These are phyloP conservation scores for Pyxicephalus adspersus DNA, from an alignment of 2,113 vertebrate genomes.

Conservation along the genomic window DNA sequence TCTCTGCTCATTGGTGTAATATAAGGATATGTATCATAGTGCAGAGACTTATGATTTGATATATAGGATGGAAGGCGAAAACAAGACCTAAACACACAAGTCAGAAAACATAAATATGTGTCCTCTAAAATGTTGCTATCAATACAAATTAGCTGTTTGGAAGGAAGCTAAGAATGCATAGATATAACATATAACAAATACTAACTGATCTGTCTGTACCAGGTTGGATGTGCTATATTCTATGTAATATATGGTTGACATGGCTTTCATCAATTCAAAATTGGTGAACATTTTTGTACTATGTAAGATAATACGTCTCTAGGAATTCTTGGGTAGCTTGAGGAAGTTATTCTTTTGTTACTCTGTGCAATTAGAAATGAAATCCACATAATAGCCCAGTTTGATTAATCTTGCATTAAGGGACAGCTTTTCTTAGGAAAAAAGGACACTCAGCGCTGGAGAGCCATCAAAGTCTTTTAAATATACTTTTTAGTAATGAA, in stretches of 20 bases:
- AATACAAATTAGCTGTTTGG: too few species aligned
- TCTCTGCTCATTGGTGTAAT: too few species aligned
- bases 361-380: constrained; percentile 21
- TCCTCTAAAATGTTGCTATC: too few species aligned
- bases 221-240: too few species aligned
- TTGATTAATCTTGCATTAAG: constrained; percentile 73
- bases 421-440: constrained; percentile 58
- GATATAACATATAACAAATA: too few species aligned
- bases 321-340: constrained; percentile 59
- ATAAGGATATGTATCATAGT: too few species aligned
- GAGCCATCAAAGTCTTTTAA: constrained; percentile 77
- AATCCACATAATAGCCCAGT: constrained; percentile 68
- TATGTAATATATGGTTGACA: background rate
- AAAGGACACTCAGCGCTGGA: constrained; percentile 69
- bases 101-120: too few species aligned
- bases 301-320: constrained; percentile 46
- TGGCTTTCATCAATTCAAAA: background rate
- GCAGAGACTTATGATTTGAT: too few species aligned
- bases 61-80: too few species aligned
- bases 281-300: background rate
- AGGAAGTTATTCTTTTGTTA: constrained; percentile 61
- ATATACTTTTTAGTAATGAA: constrained; percentile 78
- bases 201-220: too few species aligned
- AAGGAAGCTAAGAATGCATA: too few species aligned
- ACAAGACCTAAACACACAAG: too few species aligned